phyloP scores from a whole-genome alignment of 2,888 invertebrate species.

The Rhynchonema sp. region DNA sequence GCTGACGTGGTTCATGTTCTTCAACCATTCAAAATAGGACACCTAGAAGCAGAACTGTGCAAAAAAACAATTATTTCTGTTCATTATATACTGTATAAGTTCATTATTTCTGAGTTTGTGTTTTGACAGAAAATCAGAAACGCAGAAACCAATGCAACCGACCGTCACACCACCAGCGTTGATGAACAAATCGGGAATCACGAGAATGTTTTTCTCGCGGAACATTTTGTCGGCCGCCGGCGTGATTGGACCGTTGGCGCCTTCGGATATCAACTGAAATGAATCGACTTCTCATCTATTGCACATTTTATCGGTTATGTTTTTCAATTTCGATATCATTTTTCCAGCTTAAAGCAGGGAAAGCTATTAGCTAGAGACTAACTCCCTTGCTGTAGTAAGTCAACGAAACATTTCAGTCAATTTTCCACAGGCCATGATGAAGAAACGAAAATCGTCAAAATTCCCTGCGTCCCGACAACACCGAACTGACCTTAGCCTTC shows the following conservation, averaged over 20 bases:
- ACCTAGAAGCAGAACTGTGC: no score
- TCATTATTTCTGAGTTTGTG: no score
- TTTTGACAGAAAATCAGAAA: no score
- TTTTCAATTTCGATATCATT: background rate
- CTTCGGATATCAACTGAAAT: constrained; percentile 78
- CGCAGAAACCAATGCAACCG: no score
- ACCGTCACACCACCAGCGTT: constrained; percentile 50
- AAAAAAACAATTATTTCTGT: no score
- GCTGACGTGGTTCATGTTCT: constrained; percentile 91
- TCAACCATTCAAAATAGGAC: constrained; percentile 95
- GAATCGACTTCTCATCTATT: no score
- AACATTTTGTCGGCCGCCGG: constrained; percentile 82
- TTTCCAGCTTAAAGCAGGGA: background rate
- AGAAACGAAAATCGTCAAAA: no score
- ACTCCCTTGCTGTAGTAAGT: background rate
- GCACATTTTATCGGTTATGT: background rate
- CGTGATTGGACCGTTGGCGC: constrained; percentile 89
- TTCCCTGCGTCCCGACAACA: constrained; percentile 12
- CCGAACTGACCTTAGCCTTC: constrained; percentile 78
- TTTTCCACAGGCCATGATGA: no score
- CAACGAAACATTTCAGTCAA: no score
- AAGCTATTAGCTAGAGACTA: background rate
- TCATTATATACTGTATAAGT: no score
- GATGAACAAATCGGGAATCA: constrained; percentile 61
- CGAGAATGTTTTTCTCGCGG: constrained; percentile 60